These are phyloP conservation scores for Apis dorsata DNA, from an alignment of 1,140 invertebrate genomes.

Conservation along the genomic window DNA sequence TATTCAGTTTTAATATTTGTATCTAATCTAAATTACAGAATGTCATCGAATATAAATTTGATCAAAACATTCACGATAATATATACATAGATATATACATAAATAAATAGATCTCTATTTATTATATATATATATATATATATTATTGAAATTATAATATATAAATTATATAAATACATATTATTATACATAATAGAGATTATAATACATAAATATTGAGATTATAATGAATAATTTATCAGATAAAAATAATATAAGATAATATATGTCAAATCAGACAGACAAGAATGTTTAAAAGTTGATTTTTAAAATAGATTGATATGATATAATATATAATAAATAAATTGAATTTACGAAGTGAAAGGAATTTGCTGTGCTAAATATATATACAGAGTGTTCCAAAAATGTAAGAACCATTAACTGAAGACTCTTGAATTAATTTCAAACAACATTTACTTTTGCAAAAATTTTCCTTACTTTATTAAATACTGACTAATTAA, in stretches of 20 bases:
- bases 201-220: not conserved
- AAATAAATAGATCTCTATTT: too few species aligned
- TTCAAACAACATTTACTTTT: too few species aligned
- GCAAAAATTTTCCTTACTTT: too few species aligned
- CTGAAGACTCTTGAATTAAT: too few species aligned
- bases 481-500: too few species aligned
- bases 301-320: not conserved
- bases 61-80: not conserved
- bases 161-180: too few species aligned
- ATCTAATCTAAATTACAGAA: not conserved
- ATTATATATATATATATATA: too few species aligned
- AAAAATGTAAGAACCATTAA: too few species aligned
- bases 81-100: too few species aligned
- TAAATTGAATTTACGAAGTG: not conserved
- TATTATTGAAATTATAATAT: too few species aligned
- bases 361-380: not conserved
- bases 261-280: not conserved
- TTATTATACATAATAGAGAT: too few species aligned
- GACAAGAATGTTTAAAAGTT: not conserved
- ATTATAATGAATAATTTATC: not conserved
- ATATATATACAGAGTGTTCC: not conserved
- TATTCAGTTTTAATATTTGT: slow-evolving; percentile 7
- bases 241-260: not conserved
- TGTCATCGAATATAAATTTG: too few species aligned
- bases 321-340: not conserved